A percentile compares a stretch with the other conserved stretches of the same genome.
Evolutionary conservation across 2,888 invertebrate species (phyloP).

Genomic region (Zelleria hepariella): DNA sequence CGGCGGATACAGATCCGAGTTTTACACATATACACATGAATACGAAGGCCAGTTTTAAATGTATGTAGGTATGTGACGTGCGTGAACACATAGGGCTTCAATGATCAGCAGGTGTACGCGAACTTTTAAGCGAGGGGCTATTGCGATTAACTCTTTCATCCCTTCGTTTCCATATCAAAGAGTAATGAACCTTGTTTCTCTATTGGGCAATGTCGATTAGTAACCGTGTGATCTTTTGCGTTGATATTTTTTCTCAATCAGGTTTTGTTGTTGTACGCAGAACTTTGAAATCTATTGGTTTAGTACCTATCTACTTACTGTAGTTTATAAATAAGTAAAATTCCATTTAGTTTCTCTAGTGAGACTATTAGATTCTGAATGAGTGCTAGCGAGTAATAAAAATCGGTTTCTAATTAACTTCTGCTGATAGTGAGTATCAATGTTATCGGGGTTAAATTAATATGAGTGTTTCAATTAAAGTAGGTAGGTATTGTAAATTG

Average conservation of each 20-base stretch:
- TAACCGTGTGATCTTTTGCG: conserved; percentile 54
- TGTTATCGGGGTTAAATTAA: neutral
- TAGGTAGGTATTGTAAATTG: neutral
- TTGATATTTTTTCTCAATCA: conserved; percentile 3
- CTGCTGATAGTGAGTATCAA: neutral
- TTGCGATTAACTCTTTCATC: conserved; percentile 71
- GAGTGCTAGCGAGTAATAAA: too few species aligned
- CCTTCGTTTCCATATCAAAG: conserved; percentile 71
- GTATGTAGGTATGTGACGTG: conserved; percentile 63
- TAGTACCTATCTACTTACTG: too few species aligned
- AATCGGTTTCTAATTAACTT: too few species aligned
- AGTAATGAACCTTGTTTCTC: conserved; percentile 70
- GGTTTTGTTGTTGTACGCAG: too few species aligned
- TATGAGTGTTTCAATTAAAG: neutral
- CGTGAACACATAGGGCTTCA: conserved; percentile 68
- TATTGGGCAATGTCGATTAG: conserved; percentile 58
- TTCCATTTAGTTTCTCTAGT: neutral
- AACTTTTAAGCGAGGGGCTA: conserved; percentile 66
- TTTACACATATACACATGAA: conserved; percentile 54
- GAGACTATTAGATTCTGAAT: too few species aligned
- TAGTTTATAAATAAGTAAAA: neutral
- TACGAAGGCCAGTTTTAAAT: conserved; percentile 66
- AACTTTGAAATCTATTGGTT: too few species aligned
- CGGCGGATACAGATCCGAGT: conserved; percentile 70
- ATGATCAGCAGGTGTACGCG: conserved; percentile 72